Base-by-base conservation (phyloP, 2,797 vertebrate genomes). In the Knipowitschia caucasica region DNA sequence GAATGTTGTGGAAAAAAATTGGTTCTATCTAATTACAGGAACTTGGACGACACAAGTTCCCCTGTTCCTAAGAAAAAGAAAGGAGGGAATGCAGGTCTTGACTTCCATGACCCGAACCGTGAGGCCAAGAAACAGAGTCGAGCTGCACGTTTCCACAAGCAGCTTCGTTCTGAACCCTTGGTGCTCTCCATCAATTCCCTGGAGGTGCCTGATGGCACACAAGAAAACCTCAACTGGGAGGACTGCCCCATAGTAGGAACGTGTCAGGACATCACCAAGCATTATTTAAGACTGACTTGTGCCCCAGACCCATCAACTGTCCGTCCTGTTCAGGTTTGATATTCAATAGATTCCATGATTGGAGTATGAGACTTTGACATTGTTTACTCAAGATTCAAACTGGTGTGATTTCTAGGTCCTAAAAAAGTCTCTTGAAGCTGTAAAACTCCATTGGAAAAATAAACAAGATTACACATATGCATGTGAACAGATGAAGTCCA, bases 401-500 rank as follows among this genome's bases (percentile, higher is more conserved):
- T 43, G 11, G 52, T 42, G 11, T 54, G 34, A 39, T 53, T 3
- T 7, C 0, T 51, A 97, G 95, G 93, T 98, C 4, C 81, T 98
- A 50, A 89, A 84, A 50, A 95, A 93, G 58, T 94, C 95, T 2
- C 66, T 98, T 45, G 70, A 78, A 66, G 74, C 89, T 55, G 94
- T 95, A 24, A 95, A 95, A 71, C 53, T 86, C 3, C 92, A 96
- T 71, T 98, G 94, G 94, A 90, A 95, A 71, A 86, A 86, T 29
- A 89, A 95, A 54, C 94, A 94, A 67, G 95, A 98, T 64, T 98
- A 98, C 0, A 76, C 88, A 1, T 96, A 95, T 1, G 94, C 94
- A 20, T 96, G 95, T 11, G 95, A 98, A 71, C 95, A 98, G 85
- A 92, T 96, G 91, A 98, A 98, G 62, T 96, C 94, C 1, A 93